These are phyloP conservation scores for Neomonachus schauinslandi DNA, from an alignment of 2,113 vertebrate genomes.

Conservation along the genomic window DNA sequence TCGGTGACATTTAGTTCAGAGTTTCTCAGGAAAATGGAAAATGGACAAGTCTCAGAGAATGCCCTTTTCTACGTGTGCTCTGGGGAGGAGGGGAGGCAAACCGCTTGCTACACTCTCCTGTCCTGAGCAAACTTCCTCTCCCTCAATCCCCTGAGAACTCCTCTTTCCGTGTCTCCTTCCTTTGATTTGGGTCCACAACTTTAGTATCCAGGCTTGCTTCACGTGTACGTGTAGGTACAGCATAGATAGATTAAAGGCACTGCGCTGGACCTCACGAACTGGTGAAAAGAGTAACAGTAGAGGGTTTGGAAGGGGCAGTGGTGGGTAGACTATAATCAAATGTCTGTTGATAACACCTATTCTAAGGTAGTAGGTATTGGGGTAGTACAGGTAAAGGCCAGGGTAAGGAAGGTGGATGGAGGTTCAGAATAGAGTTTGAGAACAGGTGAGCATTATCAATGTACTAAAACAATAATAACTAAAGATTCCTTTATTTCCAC, in stretches of 20 bases:
- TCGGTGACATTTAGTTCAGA: background rate
- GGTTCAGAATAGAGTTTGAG: background rate
- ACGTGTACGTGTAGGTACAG: background rate
- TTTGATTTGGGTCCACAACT: background rate
- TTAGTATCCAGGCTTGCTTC: background rate
- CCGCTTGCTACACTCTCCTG: background rate
- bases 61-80: background rate
- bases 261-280: background rate
- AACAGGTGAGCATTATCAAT: background rate
- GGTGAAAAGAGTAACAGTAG: background rate
- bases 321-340: background rate
- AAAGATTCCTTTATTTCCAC: background rate
- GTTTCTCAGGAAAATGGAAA: constrained; percentile 56
- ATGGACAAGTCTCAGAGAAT: background rate
- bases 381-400: background rate
- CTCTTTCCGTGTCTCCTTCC: background rate
- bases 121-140: background rate
- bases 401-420: fast-evolving
- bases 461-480: background rate
- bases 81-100: background rate
- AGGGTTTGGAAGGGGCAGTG: background rate
- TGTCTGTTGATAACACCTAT: background rate
- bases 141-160: background rate
- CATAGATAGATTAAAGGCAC: no score
- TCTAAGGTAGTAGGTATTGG: background rate